phyloP scores from a whole-genome alignment of 1,140 invertebrate species.

The Cecropterus lyciades region DNA sequence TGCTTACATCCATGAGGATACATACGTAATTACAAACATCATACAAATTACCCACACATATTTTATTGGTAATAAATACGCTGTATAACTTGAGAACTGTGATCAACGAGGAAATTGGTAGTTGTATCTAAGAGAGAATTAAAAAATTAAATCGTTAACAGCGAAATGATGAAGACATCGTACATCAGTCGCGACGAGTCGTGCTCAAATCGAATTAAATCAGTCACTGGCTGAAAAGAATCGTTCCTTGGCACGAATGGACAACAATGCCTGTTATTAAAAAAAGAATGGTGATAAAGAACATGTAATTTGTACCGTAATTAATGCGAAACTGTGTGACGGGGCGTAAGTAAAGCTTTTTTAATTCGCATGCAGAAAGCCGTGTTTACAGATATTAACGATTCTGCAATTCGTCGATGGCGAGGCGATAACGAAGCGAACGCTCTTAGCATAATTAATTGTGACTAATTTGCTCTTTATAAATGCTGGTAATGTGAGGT shows the following conservation, averaged over 20 bases:
- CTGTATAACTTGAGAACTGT: no score
- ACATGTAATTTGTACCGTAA: slow-evolving; percentile 78
- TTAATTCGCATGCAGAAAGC: slow-evolving; percentile 70
- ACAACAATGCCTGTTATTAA: slow-evolving; percentile 80
- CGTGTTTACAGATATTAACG: slow-evolving; percentile 59
- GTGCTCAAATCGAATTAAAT: slow-evolving; percentile 76
- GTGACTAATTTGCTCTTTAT: slow-evolving; percentile 64
- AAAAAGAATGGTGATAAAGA: slow-evolving; percentile 76
- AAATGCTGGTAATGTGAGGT: slow-evolving; percentile 42
- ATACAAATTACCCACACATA: no score
- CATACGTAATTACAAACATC: no score
- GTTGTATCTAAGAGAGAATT: slow-evolving; percentile 20
- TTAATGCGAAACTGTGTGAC: slow-evolving; percentile 73
- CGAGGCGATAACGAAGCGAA: slow-evolving; percentile 60
- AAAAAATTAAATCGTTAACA: slow-evolving; percentile 43
- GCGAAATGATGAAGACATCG: slow-evolving; percentile 62
- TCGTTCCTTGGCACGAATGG: slow-evolving; percentile 78
- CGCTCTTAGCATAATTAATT: slow-evolving; percentile 69
- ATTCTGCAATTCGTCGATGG: slow-evolving; percentile 63
- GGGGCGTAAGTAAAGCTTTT: slow-evolving; percentile 77
- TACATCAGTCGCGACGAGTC: slow-evolving; percentile 42
- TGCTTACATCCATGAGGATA: no score
- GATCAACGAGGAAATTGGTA: no score
- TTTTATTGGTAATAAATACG: no score
- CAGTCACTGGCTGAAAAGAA: slow-evolving; percentile 76